A percentile compares a stretch with the other conserved stretches of the same genome.
Conservation (phyloP, 2,113 vertebrate species). For the Sinocyclocheilus maitianheensis region DNA sequence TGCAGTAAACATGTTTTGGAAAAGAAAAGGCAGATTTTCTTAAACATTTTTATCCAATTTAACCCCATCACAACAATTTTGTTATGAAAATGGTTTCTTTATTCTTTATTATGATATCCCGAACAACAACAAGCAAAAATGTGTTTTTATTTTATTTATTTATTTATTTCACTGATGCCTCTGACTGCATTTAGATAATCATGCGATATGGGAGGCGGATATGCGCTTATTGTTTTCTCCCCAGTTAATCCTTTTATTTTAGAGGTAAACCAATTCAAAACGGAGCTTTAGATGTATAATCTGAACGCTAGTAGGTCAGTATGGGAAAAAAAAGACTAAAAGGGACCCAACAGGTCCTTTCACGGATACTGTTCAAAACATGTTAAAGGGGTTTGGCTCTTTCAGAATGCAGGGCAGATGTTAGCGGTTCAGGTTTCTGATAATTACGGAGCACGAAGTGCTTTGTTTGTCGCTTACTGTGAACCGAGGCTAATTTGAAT, state of each 20-base stretch:
- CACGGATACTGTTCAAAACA: constrained; percentile 68
- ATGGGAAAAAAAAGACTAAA: constrained; percentile 52
- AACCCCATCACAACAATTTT: background rate
- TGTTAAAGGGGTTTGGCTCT: constrained; percentile 70
- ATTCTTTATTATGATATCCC: background rate
- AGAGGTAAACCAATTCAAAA: constrained; percentile 57
- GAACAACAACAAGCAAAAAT: constrained; percentile 17
- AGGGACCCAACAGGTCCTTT: constrained; percentile 55
- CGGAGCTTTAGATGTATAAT: constrained; percentile 53
- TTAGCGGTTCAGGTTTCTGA: constrained; percentile 63
- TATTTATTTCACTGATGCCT: background rate
- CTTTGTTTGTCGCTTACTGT: constrained; percentile 42
- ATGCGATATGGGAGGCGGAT: background rate
- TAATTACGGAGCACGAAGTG: constrained; percentile 70
- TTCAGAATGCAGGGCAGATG: constrained; percentile 67
- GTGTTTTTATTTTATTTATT: background rate
- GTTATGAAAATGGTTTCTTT: background rate
- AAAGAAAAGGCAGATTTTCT: background rate
- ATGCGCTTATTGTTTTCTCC: constrained; percentile 26
- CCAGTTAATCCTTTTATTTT: constrained; percentile 42
- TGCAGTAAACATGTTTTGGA: background rate
- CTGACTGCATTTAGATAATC: constrained; percentile 6
- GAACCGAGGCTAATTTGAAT: constrained; percentile 13
- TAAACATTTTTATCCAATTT: background rate
- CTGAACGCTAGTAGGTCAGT: constrained; percentile 46